These are phyloP conservation scores for Marronus borbonicus DNA, from an alignment of 2,888 invertebrate genomes.

Conservation along the genomic window DNA sequence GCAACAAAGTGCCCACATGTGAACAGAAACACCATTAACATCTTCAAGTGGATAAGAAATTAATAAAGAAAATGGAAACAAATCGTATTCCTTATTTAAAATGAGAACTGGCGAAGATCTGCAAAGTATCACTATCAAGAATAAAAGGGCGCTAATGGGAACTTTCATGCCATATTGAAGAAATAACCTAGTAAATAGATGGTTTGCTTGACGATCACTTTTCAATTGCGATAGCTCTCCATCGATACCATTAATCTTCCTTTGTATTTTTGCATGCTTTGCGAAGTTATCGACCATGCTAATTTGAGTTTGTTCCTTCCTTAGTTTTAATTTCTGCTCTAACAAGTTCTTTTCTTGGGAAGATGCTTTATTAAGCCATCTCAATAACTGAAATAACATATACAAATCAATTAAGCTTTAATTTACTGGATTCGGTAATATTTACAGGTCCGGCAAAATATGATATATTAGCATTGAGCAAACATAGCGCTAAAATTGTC, in stretches of 20 bases:
- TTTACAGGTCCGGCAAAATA: constrained; percentile 73
- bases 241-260: constrained; percentile 74
- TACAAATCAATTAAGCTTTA: not conserved
- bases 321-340: constrained; percentile 69
- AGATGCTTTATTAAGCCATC: constrained; percentile 71
- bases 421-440: constrained; percentile 51
- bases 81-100: constrained; percentile 68
- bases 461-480: constrained; percentile 71
- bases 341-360: constrained; percentile 70
- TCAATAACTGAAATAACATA: constrained; percentile 68
- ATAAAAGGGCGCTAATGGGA: constrained; percentile 65
- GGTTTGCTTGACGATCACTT: constrained; percentile 56
- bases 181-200: constrained; percentile 57
- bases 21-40: constrained; percentile 72
- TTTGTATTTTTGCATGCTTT: constrained; percentile 74
- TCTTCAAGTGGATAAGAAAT: constrained; percentile 72
- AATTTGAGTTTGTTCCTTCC: constrained; percentile 71
- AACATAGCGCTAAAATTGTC: constrained; percentile 71
- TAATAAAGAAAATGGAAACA: constrained; percentile 70
- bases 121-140: constrained; percentile 69
- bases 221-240: constrained; percentile 68
- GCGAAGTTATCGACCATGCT: constrained; percentile 77
- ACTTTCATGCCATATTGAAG: constrained; percentile 68
- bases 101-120: constrained; percentile 70
- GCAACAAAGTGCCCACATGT: constrained; percentile 72